Conservation (phyloP, 2,888 invertebrate species). For the Uropetala carovei region DNA sequence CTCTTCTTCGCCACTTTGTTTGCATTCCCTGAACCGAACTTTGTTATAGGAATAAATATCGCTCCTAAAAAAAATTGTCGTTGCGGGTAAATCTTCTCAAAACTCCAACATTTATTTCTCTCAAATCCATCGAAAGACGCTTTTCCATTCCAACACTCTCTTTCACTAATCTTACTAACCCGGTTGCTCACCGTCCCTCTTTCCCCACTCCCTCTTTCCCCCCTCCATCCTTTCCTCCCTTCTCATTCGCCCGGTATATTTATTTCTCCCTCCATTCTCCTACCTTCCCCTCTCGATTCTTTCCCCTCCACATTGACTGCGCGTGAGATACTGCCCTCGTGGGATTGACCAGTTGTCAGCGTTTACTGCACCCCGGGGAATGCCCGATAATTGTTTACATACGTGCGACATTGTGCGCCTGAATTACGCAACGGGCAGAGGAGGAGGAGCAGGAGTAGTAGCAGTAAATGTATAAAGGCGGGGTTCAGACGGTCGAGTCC, state of each 20-base stretch:
- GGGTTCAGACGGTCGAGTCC: not conserved
- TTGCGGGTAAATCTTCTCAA: too few relatives aligned
- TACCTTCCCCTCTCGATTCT: not conserved
- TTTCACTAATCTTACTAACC: too few relatives aligned
- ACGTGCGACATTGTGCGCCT: slow-evolving; percentile 41
- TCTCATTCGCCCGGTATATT: too few relatives aligned
- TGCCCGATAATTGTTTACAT: slow-evolving; percentile 55
- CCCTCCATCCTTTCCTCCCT: not conserved
- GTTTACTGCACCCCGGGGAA: slow-evolving; percentile 51
- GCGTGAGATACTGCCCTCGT: slow-evolving; percentile 54
- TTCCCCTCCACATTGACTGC: slow-evolving; percentile 12
- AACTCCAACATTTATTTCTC: too few relatives aligned
- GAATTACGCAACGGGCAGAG: slow-evolving; percentile 19
- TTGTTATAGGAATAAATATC: too few relatives aligned
- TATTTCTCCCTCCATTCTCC: not conserved
- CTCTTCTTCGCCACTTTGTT: too few relatives aligned
- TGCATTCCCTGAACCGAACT: too few relatives aligned
- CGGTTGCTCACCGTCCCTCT: too few relatives aligned
- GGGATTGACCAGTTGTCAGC: slow-evolving; percentile 60
- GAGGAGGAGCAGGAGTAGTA: not conserved
- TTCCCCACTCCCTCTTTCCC: not conserved
- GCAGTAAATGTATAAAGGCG: not conserved
- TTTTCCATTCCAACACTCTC: too few relatives aligned
- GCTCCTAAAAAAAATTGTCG: too few relatives aligned
- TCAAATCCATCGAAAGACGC: too few relatives aligned